Evolutionary conservation across 2,888 invertebrate species (phyloP).

Genomic region (Ornithoptera alexandrae): DNA sequence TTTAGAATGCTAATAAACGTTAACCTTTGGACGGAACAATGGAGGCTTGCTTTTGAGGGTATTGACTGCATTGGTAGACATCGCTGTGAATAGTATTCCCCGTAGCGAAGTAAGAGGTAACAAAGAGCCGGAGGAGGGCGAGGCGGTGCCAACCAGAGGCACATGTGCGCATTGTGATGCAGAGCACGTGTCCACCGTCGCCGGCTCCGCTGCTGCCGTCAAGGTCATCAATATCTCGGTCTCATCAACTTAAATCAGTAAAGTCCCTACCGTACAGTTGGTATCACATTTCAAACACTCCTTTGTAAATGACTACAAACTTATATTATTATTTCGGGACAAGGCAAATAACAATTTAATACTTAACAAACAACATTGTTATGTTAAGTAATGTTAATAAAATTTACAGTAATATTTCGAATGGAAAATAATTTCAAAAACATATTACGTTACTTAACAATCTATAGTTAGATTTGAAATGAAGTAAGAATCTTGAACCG

Average conservation of each 20-base stretch:
- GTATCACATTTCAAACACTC: background rate
- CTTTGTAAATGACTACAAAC: background rate
- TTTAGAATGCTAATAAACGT: background rate
- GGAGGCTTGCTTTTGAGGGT: constrained; percentile 19
- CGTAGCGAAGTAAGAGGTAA: constrained; percentile 37
- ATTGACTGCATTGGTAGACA: constrained; percentile 29
- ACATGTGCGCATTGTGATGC: constrained; percentile 56
- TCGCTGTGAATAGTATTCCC: constrained; percentile 31
- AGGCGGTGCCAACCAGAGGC: constrained; percentile 45
- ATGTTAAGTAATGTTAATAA: no score
- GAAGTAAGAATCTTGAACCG: no score
- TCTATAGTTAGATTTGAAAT: no score
- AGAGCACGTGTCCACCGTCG: constrained; percentile 47
- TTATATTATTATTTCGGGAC: background rate
- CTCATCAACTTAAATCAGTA: constrained; percentile 18
- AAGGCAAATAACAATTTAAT: no score
- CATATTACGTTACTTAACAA: no score
- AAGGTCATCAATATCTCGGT: constrained; percentile 53
- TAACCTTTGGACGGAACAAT: constrained; percentile 12
- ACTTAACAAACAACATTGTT: no score
- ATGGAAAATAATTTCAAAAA: no score
- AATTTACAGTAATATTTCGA: no score
- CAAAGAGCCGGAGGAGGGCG: constrained; percentile 49
- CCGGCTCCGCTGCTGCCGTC: constrained; percentile 49
- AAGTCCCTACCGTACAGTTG: constrained; percentile 8